These are phyloP conservation scores for Harlomillsia oculata DNA, from an alignment of 1,140 invertebrate genomes.

Conservation along the genomic window DNA sequence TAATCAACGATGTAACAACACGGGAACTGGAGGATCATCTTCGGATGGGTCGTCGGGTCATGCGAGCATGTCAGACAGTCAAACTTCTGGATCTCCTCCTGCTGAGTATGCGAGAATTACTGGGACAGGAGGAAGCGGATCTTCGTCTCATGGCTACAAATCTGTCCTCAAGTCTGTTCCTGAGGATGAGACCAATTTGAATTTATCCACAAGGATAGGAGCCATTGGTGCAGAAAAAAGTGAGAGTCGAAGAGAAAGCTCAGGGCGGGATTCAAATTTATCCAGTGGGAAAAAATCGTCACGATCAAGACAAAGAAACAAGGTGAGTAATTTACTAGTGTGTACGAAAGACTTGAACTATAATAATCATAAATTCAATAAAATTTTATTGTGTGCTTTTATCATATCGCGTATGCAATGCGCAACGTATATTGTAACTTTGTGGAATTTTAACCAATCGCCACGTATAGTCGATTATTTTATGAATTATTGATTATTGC, in stretches of 20 bases:
- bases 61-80: conserved; percentile 33
- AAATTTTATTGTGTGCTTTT: too few species aligned
- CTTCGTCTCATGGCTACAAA: conserved; percentile 49
- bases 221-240: conserved; percentile 12
- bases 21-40: conserved; percentile 31
- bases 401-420: too few species aligned
- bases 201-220: conserved; percentile 3
- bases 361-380: too few species aligned
- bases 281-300: conserved; percentile 22
- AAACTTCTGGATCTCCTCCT: conserved; percentile 33
- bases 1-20: conserved; percentile 26
- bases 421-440: too few species aligned
- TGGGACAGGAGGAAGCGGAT: conserved; percentile 39
- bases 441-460: too few species aligned
- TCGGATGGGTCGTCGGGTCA: conserved; percentile 33
- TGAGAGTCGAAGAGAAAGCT: conserved; percentile 12
- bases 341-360: neutral
- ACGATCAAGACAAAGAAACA: conserved; percentile 27
- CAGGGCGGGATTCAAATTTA: conserved; percentile 7
- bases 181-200: conserved; percentile 51
- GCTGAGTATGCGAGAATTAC: conserved; percentile 31
- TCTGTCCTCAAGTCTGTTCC: conserved; percentile 54
- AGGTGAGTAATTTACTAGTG: conserved; percentile 10
- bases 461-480: too few species aligned
- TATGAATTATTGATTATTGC: too few species aligned